phyloP scores from a whole-genome alignment of 1,140 invertebrate genomes.

The Drosophila lacteicornis region DNA sequence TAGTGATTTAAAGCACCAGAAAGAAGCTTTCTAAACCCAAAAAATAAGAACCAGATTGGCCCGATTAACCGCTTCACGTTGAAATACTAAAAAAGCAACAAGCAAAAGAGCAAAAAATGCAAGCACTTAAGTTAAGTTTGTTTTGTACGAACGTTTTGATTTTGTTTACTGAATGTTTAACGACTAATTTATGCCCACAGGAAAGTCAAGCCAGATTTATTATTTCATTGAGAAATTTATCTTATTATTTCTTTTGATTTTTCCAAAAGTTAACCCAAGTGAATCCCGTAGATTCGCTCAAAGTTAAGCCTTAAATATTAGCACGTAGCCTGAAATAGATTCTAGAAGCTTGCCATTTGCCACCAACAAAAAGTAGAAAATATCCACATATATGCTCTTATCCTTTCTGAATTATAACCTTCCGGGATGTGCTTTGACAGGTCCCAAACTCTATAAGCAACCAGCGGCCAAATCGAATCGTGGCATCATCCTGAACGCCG shows the following conservation, averaged over 20 bases:
- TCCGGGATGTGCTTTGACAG: constrained; percentile 85
- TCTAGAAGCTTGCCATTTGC: constrained; percentile 63
- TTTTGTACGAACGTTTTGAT: constrained; percentile 18
- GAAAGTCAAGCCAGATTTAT: constrained; percentile 17
- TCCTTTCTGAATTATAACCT: not conserved
- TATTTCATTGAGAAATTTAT: not conserved
- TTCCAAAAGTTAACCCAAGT: constrained; percentile 14
- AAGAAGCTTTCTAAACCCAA: constrained; percentile 36
- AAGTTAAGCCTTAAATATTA: constrained; percentile 16
- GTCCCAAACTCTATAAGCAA: constrained; percentile 98
- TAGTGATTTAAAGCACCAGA: constrained; percentile 40
- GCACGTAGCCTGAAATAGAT: constrained; percentile 58
- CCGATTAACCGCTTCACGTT: constrained; percentile 47
- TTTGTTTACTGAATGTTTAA: constrained; percentile 31
- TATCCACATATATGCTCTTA: constrained; percentile 1
- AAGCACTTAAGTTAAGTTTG: constrained; percentile 50
- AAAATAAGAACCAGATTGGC: constrained; percentile 34
- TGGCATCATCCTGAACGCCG: constrained; percentile 98
- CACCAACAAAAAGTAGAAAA: constrained; percentile 49
- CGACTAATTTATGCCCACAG: constrained; percentile 31
- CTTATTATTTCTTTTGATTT: not conserved
- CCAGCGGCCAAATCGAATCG: constrained; percentile 98
- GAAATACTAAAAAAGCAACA: constrained; percentile 21
- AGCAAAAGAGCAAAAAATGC: constrained; percentile 24
- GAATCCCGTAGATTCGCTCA: constrained; percentile 36